These are phyloP conservation scores for Littorina saxatilis DNA, from an alignment of 1,140 invertebrate species.

Conservation along the genomic window DNA sequence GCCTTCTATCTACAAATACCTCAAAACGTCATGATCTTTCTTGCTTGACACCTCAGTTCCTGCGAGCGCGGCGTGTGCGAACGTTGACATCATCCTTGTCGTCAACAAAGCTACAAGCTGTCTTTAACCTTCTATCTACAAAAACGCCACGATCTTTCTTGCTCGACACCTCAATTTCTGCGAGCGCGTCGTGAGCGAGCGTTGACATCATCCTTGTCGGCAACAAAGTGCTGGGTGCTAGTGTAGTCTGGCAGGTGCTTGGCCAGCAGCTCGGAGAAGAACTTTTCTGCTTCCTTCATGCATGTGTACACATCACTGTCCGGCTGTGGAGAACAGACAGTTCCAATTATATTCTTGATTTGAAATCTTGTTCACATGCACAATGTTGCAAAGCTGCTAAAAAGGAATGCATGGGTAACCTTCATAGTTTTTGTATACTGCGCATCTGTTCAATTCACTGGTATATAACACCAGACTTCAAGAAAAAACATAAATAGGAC, in stretches of 20 bases:
- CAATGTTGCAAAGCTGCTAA: background rate
- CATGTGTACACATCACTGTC: constrained; percentile 64
- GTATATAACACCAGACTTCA: constrained; percentile 29
- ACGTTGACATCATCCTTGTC: no score
- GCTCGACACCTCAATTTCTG: background rate
- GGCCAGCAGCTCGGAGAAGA: constrained; percentile 55
- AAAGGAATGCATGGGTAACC: background rate
- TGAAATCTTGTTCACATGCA: background rate
- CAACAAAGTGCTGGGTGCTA: constrained; percentile 23
- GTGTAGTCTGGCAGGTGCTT: constrained; percentile 54
- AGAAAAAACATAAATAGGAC: background rate
- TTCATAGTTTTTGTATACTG: no score
- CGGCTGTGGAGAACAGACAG: constrained; percentile 52
- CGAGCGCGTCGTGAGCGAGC: constrained; percentile 22
- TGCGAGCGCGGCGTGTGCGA: no score
- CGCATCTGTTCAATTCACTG: constrained; percentile 55
- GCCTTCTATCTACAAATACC: no score
- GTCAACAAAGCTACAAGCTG: no score
- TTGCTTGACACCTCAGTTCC: no score
- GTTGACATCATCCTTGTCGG: background rate
- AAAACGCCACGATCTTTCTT: no score
- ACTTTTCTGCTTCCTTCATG: constrained; percentile 61
- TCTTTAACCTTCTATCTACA: no score
- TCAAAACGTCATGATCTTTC: no score
- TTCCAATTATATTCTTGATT: background rate